A percentile compares a stretch with the other conserved stretches of the same genome.
Conservation (phyloP, 2,113 vertebrate genomes). For the Tragelaphus scriptus region DNA sequence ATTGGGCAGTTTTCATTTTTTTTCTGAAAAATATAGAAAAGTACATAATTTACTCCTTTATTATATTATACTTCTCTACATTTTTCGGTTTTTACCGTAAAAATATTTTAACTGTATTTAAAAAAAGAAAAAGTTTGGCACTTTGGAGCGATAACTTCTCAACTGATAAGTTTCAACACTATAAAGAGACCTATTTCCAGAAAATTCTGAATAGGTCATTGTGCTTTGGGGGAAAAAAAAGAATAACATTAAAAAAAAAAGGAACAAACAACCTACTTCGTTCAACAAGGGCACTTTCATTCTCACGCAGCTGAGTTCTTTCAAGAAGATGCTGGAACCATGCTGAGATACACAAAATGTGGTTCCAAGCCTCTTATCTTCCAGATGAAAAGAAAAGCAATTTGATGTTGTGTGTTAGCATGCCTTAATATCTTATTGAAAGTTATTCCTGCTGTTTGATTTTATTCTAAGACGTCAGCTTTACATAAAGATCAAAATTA, state of each 20-base stretch:
- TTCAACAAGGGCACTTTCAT: background rate
- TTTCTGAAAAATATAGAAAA: slow-evolving; percentile 13
- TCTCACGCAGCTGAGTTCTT: slow-evolving; percentile 22
- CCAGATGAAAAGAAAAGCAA: slow-evolving; percentile 31
- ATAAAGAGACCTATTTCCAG: background rate
- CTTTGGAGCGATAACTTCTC: slow-evolving; percentile 3
- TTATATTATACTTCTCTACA: background rate
- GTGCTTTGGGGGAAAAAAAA: background rate
- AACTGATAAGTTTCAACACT: background rate
- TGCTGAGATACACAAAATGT: slow-evolving; percentile 25
- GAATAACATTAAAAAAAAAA: background rate
- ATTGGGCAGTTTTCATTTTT: background rate
- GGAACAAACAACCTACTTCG: background rate
- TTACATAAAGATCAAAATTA: slow-evolving; percentile 1
- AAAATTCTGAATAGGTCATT: slow-evolving; percentile 17
- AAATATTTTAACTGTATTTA: slow-evolving; percentile 33
- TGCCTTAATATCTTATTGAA: background rate
- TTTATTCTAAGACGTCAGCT: slow-evolving; percentile 11
- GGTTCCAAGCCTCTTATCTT: slow-evolving; percentile 23
- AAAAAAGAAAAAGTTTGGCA: background rate
- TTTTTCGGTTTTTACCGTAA: background rate
- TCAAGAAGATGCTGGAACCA: background rate
- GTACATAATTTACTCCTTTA: background rate
- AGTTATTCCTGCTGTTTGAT: slow-evolving; percentile 25
- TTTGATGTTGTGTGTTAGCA: background rate